phyloP scores from a whole-genome alignment of 2,113 vertebrate genomes.

The Gambusia affinis region DNA sequence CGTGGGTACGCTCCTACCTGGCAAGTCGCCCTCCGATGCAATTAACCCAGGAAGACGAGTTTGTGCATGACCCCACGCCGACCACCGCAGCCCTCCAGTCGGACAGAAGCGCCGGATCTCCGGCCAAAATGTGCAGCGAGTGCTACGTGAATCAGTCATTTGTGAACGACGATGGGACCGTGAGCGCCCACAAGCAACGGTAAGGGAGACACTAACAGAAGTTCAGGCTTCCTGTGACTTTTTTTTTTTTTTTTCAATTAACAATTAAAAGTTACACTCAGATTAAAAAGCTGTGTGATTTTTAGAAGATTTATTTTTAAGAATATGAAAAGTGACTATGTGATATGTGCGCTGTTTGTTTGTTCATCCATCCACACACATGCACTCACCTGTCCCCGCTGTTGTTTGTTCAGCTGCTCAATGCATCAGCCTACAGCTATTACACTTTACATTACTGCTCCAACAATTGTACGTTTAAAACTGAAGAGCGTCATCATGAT shows the following conservation, averaged over 20 bases:
- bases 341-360: not conserved
- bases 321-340: not conserved
- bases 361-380: slow-evolving; percentile 7
- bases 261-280: not conserved
- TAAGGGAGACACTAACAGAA: slow-evolving; percentile 37
- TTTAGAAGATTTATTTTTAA: not conserved
- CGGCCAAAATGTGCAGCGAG: slow-evolving; percentile 66
- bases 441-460: not conserved
- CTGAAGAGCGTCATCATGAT: not conserved
- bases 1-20: slow-evolving; percentile 34
- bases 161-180: slow-evolving; percentile 81
- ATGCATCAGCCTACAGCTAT: not conserved
- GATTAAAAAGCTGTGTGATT: not conserved
- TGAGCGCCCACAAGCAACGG: slow-evolving; percentile 66
- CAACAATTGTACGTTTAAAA: not conserved
- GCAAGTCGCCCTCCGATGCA: slow-evolving; percentile 76
- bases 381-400: slow-evolving; percentile 14
- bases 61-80: slow-evolving; percentile 71
- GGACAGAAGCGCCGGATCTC: slow-evolving; percentile 56
- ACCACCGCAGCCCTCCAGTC: slow-evolving; percentile 63
- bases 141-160: slow-evolving; percentile 86
- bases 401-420: slow-evolving; percentile 40
- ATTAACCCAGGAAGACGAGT: slow-evolving; percentile 74
- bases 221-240: slow-evolving; percentile 7
- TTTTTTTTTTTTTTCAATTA: not conserved